These are phyloP conservation scores for Peromyscus californicus DNA, from an alignment of 2,113 vertebrate genomes.

Conservation along the genomic window DNA sequence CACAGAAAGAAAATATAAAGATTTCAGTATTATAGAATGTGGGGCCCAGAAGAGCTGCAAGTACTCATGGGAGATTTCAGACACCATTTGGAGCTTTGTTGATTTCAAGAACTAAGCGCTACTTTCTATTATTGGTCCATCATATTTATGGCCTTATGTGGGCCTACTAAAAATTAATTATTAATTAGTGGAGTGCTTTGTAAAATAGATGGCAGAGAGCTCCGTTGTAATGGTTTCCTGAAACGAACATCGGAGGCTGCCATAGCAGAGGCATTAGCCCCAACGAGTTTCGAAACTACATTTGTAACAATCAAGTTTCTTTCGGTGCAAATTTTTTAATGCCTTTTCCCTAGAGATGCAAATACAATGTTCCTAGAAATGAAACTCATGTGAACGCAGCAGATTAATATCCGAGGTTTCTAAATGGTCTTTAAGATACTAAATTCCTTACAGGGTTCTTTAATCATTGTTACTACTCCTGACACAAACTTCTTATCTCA, in stretches of 20 bases:
- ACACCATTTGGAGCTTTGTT: slow-evolving; percentile 58
- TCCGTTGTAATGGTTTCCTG: slow-evolving; percentile 52
- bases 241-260: slow-evolving; percentile 34
- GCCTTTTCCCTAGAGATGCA: slow-evolving; percentile 64
- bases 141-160: slow-evolving; percentile 56
- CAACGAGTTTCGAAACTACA: slow-evolving; percentile 17
- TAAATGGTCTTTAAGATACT: slow-evolving; percentile 81
- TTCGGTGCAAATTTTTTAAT: slow-evolving; percentile 66
- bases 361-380: slow-evolving; percentile 65
- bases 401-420: slow-evolving; percentile 80
- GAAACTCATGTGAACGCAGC: slow-evolving; percentile 59
- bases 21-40: slow-evolving; percentile 39
- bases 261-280: slow-evolving; percentile 12
- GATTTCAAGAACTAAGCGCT: slow-evolving; percentile 70
- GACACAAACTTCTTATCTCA: slow-evolving; percentile 63
- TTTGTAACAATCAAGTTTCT: slow-evolving; percentile 62
- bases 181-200: slow-evolving; percentile 48
- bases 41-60: slow-evolving; percentile 54
- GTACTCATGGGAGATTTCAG: slow-evolving; percentile 72
- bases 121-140: slow-evolving; percentile 60
- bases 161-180: slow-evolving; percentile 65
- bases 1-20: slow-evolving; percentile 39
- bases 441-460: slow-evolving; percentile 78
- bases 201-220: slow-evolving; percentile 56
- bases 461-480: slow-evolving; percentile 70